These are phyloP conservation scores for Parnassius apollo DNA, from an alignment of 2,888 invertebrate genomes.

Conservation along the genomic window DNA sequence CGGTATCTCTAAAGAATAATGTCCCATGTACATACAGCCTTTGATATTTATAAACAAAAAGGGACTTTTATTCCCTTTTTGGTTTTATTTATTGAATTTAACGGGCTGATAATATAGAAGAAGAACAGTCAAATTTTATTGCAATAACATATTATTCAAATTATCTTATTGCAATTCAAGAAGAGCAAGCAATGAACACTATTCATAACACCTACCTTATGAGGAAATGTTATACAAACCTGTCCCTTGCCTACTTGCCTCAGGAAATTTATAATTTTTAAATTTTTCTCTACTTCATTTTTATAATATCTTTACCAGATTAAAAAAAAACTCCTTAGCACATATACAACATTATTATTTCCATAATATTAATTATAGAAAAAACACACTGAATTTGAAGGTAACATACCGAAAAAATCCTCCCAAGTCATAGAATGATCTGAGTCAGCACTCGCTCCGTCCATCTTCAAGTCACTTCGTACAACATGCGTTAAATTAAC, in stretches of 20 bases:
- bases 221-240: slow-evolving; percentile 64
- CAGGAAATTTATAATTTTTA: slow-evolving; percentile 46
- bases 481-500: slow-evolving; percentile 46
- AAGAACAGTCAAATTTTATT: too few relatives aligned
- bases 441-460: slow-evolving; percentile 81
- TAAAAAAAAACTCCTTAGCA: too few relatives aligned
- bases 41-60: too few relatives aligned
- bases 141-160: background rate
- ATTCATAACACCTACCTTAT: slow-evolving; percentile 49
- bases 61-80: too few relatives aligned
- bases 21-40: too few relatives aligned
- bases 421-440: slow-evolving; percentile 87
- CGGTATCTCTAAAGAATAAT: too few relatives aligned
- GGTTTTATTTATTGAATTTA: too few relatives aligned
- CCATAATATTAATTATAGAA: background rate
- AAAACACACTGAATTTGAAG: background rate
- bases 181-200: slow-evolving; percentile 47
- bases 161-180: slow-evolving; percentile 25
- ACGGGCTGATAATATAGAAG: too few relatives aligned
- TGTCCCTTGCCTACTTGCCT: slow-evolving; percentile 49
- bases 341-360: too few relatives aligned
- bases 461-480: slow-evolving; percentile 64
- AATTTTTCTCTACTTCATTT: slow-evolving; percentile 6
- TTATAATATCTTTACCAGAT: background rate
- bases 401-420: slow-evolving; percentile 85